These are phyloP conservation scores for Tetrax tetrax DNA, from an alignment of 2,113 vertebrate species.

Conservation along the genomic window DNA sequence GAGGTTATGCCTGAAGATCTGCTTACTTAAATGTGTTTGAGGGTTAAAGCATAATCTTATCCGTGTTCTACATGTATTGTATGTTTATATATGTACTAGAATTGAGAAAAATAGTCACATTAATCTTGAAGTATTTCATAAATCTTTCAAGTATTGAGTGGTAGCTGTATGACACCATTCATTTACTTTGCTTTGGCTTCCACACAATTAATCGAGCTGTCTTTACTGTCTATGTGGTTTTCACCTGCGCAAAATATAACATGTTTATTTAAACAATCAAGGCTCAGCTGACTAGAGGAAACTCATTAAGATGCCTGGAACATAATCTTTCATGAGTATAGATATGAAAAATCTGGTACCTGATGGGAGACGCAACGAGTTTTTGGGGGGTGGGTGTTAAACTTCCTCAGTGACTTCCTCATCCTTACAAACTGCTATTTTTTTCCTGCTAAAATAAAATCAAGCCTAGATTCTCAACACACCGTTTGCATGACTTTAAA, in stretches of 20 bases:
- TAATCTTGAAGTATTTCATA: neutral
- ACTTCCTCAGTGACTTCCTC: rapidly evolving
- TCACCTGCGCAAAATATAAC: neutral
- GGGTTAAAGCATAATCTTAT: neutral
- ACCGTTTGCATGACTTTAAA: neutral
- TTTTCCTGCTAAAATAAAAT: neutral
- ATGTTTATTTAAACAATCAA: neutral
- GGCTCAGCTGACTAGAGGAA: neutral
- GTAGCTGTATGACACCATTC: neutral
- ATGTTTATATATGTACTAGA: neutral
- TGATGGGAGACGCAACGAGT: neutral
- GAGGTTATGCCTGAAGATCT: neutral
- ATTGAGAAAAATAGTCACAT: neutral
- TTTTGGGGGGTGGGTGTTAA: neutral
- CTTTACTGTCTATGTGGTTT: neutral
- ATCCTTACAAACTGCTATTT: neutral
- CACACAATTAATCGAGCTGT: neutral
- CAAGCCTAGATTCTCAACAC: neutral
- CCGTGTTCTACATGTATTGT: neutral
- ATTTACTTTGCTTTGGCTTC: neutral
- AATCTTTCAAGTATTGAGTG: neutral
- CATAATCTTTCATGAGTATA: neutral
- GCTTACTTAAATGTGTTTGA: neutral
- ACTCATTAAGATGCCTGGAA: neutral
- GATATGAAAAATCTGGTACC: neutral